Base-by-base conservation (phyloP, 2,888 invertebrate genomes). In the Hypolimnas misippus region DNA sequence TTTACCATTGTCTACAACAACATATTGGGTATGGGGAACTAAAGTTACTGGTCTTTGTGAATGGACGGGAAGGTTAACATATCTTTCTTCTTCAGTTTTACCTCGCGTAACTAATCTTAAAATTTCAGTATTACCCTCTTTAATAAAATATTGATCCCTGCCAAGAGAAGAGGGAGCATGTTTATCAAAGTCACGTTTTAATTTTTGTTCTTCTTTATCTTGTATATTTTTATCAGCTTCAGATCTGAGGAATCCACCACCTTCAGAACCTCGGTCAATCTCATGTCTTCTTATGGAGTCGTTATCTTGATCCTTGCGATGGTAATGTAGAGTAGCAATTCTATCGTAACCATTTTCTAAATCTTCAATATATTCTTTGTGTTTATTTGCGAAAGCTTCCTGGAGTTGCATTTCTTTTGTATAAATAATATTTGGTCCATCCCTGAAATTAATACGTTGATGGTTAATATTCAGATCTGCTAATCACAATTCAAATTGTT, bases 81-180 rank as follows among this genome's bases (percentile, higher is more conserved):
- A 93, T 31, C 93, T 92, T 70, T 95, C 94, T 68, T 95, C 95
- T 69, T 94, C 94, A 57, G 93, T 92, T 66, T 94, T 94, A 12
- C 95, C 96, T 75, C 96, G 93, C 0, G 96, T 96, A 55, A 97
- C 95, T 55, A 97, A 85, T 67, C 96, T 93, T 54, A 97, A 84
- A 65, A 97, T 96, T 90, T 97, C 97, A 0, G 97, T 95, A 76
- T 97, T 96, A 0, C 97, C 97, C 76, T 97, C 96, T 76, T 96
- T 94, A 44, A 96, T 96, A 76, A 96, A 97, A 74, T 95, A 94
- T 74, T 96, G 95, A 77, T 96, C 95, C 64, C 96, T 90, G 55
- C 93, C 92, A 53, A 87, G 86, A 66, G 90, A 79, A 71, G 90
- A 81, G 57, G 82, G 82, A 70, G 78, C 87, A 52, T 79, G 83